Base-by-base conservation (phyloP, 1,140 invertebrate genomes). In the Ceratosolen fusciceps region DNA sequence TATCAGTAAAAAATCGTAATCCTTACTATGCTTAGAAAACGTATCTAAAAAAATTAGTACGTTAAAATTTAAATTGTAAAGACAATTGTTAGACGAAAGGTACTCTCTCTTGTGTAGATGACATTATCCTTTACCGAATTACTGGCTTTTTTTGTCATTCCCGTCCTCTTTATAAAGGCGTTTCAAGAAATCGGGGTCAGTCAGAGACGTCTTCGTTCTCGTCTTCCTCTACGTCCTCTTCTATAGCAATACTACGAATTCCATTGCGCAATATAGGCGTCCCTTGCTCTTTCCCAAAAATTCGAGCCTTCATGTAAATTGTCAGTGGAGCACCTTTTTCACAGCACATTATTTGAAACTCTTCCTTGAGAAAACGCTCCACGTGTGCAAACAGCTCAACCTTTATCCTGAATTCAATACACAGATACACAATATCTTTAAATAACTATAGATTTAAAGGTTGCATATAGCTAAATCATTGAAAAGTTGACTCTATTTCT, bases 221-320 rank as follows among this genome's bases (percentile, higher is more conserved):
- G 9, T 90, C 90, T 60, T 87, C 84, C 34, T 88, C 86, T 2
- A 90, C 87, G 62, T 87, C 85, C 16, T 83, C 82, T 56, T 91
- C 91, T 19, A 90, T 84, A 9, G 84, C 90, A 76, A 92, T 87
- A 79, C 89, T 91, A 49, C 90, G 90, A 73, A 92, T 92, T 5
- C 91, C 91, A 19, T 90, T 91, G 58, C 91, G 85, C 75, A 92
- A 80, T 80, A 92, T 85, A 34, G 91, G 91, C 4, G 91, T 92
- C 0, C 91, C 91, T 81, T 92, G 91, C 74, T 90, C 91, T 80
- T 91, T 91, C 16, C 90, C 91, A 74, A 92, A 82, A 0, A 92
- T 87, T 47, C 90, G 86, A 7, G 90, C 89, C 73, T 91, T 90
- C 3, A 91, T 80, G 21, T 90, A 87, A 62, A 90, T 85, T 71